These are phyloP conservation scores for Harpagoxenus sublaevis DNA, from an alignment of 2,888 invertebrate species.

Conservation along the genomic window DNA sequence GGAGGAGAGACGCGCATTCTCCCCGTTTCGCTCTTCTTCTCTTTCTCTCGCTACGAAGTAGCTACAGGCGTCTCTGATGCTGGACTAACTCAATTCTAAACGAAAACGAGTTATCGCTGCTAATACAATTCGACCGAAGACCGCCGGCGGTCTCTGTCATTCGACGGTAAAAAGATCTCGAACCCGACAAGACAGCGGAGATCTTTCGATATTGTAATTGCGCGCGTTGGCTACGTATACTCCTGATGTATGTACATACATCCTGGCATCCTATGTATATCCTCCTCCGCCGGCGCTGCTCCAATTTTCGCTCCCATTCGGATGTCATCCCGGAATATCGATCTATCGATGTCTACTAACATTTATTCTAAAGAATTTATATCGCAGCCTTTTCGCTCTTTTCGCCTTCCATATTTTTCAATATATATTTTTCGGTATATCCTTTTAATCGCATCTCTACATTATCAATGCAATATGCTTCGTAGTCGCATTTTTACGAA, in stretches of 20 bases:
- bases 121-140: conserved; percentile 59
- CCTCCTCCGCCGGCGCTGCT: background rate
- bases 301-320: conserved; percentile 31
- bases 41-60: conserved; percentile 25
- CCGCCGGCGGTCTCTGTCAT: conserved; percentile 41
- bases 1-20: background rate
- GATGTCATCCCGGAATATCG: conserved; percentile 6
- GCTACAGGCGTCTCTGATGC: conserved; percentile 57
- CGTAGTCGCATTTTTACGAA: background rate
- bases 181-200: conserved; percentile 25
- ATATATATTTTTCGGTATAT: background rate
- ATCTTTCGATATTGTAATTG: background rate
- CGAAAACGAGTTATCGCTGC: conserved; percentile 68
- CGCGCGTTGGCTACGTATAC: background rate
- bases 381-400: too few relatives aligned
- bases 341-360: conserved; percentile 10
- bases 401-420: background rate
- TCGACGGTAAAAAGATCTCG: conserved; percentile 48
- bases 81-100: conserved; percentile 65
- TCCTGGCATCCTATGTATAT: background rate
- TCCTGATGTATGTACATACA: background rate
- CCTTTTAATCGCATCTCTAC: background rate
- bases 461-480: background rate
- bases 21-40: background rate
- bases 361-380: conserved; percentile 8